phyloP scores from a whole-genome alignment of 2,797 vertebrate species.

The Knipowitschia caucasica region DNA sequence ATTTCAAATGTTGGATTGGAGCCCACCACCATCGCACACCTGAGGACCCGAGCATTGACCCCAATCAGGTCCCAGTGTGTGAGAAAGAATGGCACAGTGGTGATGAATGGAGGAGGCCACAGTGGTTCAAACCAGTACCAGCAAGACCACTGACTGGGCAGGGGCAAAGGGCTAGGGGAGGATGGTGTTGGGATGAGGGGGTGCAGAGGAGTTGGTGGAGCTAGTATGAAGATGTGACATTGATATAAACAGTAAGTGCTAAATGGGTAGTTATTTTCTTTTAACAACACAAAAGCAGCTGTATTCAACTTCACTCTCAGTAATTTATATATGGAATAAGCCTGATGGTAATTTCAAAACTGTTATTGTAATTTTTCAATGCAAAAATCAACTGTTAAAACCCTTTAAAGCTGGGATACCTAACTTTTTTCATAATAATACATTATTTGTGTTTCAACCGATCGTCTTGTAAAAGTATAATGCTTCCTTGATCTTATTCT shows the following conservation, averaged over 20 bases:
- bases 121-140: slow-evolving; percentile 51
- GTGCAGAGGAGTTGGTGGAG: slow-evolving; percentile 13
- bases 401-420: too few relatives aligned
- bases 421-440: too few relatives aligned
- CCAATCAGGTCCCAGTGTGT: slow-evolving; percentile 61
- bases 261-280: too few relatives aligned
- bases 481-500: too few relatives aligned
- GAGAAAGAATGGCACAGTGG: slow-evolving; percentile 17
- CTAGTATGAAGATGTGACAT: not conserved
- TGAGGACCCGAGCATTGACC: slow-evolving; percentile 57
- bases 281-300: too few relatives aligned
- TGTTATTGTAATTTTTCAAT: too few relatives aligned
- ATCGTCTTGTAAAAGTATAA: too few relatives aligned
- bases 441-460: too few relatives aligned
- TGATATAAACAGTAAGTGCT: not conserved
- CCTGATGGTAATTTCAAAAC: too few relatives aligned
- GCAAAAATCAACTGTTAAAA: too few relatives aligned
- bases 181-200: slow-evolving; percentile 24
- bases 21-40: slow-evolving; percentile 16
- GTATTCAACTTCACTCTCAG: too few relatives aligned
- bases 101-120: slow-evolving; percentile 64
- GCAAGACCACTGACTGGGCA: slow-evolving; percentile 52
- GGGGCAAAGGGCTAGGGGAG: slow-evolving; percentile 27
- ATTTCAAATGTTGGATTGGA: slow-evolving; percentile 14
- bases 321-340: too few relatives aligned